Evolutionary conservation across 2,113 vertebrate species (phyloP), one percentile per base, ranked within the genome.

Genomic region (Eptatretus burgeri): DNA sequence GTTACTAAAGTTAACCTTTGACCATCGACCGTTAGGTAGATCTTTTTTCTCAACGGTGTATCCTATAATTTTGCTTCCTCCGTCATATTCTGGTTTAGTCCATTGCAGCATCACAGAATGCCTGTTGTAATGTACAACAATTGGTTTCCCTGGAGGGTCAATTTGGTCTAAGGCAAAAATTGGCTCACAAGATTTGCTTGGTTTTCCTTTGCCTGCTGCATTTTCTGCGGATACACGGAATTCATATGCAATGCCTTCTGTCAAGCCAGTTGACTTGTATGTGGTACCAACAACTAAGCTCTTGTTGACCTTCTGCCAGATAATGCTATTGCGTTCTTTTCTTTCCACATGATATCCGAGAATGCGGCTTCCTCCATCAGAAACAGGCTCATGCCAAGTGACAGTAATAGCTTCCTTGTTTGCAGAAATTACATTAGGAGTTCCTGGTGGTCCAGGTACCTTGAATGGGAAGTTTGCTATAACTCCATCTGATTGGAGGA

Each of bases 41-140:
- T 98, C 87, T 77, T 74, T 82, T 74, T 88, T 98, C 73, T 98
- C 91, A 68, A 98, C 81, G 2, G 77, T 80, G 52, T 95, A 98
- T 66, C 89, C 87, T 65, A 86, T 94, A 69, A 98, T 91, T 74
- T 95, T 98, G 73, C 93, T 94, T 50, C 91, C 91, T 69, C 91
- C 91, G 65, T 88, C 87, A 67, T 94, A 98, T 69, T 94, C 82
- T 67, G 91, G 91, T 70, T 91, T 98, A 67, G 79, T 76, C 91
- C 91, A 98, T 69, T 82, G 79, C 71, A 98, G 75, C 62, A 84
- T 78, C 67, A 98, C 81, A 51, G 78, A 77, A 71, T 85, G 85
- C 71, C 87, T 87, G 62, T 80, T 89, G 66, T 93, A 79, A 69
- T 79, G 80, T 62, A 82, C 72, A 68, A 87, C 80, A 68, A 79